Evolutionary conservation across 92 coral and sea anemone genomes (phyloP).

Genomic region (Blastomussa wellsi): DNA sequence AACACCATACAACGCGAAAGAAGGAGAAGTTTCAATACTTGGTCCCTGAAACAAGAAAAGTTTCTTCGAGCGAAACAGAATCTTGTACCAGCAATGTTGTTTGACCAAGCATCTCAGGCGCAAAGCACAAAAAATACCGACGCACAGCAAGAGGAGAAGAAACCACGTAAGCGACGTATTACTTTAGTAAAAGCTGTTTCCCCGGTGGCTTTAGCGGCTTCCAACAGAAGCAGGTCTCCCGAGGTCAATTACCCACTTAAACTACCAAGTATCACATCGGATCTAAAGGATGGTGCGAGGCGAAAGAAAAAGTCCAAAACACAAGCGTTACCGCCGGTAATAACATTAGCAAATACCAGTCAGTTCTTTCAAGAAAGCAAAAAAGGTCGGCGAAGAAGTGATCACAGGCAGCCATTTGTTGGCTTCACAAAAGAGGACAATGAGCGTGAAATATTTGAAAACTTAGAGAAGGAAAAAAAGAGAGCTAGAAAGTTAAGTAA

Average conservation of each 20-base stretch:
- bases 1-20: conserved; percentile 82
- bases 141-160: not conserved
- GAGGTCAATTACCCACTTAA: conserved; percentile 18
- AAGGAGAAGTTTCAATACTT: conserved; percentile 70
- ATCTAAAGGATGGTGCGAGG: not conserved
- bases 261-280: not conserved
- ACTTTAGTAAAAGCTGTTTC: conserved; percentile 45
- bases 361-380: conserved; percentile 25
- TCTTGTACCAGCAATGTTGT: conserved; percentile 59
- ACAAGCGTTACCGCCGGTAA: conserved; percentile 18
- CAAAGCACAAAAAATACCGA: conserved; percentile 5
- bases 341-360: conserved; percentile 36
- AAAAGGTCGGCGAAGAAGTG: conserved; percentile 16
- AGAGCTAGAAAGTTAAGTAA: not conserved
- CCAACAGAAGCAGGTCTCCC: conserved; percentile 31
- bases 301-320: conserved; percentile 6
- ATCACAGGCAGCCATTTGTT: conserved; percentile 8
- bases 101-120: not conserved
- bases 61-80: conserved; percentile 78
- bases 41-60: conserved; percentile 83
- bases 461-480: not conserved
- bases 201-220: conserved; percentile 45
- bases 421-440: not conserved
- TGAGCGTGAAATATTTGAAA: not conserved
- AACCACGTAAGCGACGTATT: conserved; percentile 32